Conservation (phyloP, 1,140 invertebrate species). For the Drosophila kanapiae region DNA sequence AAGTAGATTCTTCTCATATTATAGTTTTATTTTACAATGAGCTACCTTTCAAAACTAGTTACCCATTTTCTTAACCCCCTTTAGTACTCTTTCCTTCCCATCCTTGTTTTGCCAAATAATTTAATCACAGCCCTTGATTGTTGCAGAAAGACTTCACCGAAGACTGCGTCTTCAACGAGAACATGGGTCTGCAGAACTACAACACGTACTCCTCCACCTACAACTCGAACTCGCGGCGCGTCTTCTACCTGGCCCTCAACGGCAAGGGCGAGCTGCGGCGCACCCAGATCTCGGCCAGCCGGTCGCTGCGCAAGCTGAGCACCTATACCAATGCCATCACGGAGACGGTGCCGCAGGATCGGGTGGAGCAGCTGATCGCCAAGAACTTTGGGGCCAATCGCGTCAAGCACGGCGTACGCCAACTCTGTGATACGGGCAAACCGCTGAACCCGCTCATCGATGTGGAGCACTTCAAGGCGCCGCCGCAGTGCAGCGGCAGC, state of each 20-base stretch:
- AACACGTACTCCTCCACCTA: conserved; percentile 93
- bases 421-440: conserved; percentile 85
- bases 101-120: conserved; percentile 57
- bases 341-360: conserved; percentile 87
- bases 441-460: conserved; percentile 80
- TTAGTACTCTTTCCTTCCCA: not conserved
- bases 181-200: conserved; percentile 93
- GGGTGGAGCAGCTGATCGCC: conserved; percentile 85
- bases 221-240: conserved; percentile 90
- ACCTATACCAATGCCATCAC: conserved; percentile 90
- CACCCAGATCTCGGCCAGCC: conserved; percentile 88
- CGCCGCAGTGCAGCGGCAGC: conserved; percentile 65
- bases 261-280: conserved; percentile 89
- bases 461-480: conserved; percentile 68
- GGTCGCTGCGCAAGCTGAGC: conserved; percentile 90
- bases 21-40: too few species aligned
- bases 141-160: conserved; percentile 93
- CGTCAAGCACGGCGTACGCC: conserved; percentile 84
- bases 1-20: too few species aligned
- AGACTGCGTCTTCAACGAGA: conserved; percentile 95
- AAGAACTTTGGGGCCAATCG: conserved; percentile 84
- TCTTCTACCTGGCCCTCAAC: conserved; percentile 91
- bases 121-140: conserved; percentile 84
- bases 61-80: too few species aligned
- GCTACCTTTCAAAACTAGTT: too few species aligned